Percentiles rank a stretch among this genome's conserved stretches.
These are phyloP conservation scores for Hydroisotoma schaefferi DNA, from an alignment of 2,888 invertebrate species.

Conservation along the genomic window DNA sequence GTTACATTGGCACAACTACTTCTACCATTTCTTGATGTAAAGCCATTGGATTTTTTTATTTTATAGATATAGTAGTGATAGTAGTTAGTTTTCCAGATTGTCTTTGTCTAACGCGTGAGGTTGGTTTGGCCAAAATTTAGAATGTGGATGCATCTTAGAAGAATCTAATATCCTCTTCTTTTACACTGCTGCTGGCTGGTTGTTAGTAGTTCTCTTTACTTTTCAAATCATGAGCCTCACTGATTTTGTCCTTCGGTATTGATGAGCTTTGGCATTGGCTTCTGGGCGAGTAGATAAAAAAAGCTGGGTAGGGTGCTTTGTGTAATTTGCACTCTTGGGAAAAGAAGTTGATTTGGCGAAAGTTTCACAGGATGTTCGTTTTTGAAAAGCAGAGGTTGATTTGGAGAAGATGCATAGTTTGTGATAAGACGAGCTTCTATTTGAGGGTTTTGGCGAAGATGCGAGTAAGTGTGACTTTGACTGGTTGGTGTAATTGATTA, in stretches of 20 bases:
- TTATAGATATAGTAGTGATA: constrained; percentile 11
- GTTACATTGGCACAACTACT: too few relatives aligned
- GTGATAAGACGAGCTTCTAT: too few relatives aligned
- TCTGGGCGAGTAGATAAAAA: too few relatives aligned
- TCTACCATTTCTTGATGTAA: too few relatives aligned
- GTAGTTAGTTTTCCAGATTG: constrained; percentile 2
- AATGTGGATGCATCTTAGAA: neutral
- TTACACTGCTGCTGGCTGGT: neutral
- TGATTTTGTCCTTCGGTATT: constrained; percentile 14
- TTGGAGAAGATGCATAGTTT: neutral
- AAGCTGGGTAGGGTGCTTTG: neutral
- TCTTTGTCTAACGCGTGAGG: neutral
- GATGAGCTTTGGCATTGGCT: constrained; percentile 3
- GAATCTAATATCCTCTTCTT: neutral
- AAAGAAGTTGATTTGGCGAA: neutral
- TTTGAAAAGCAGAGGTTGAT: neutral
- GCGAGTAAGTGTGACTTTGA: constrained; percentile 5
- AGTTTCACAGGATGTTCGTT: neutral
- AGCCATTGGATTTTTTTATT: constrained; percentile 13
- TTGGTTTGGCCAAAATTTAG: neutral
- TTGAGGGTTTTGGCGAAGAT: neutral
- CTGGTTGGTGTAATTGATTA: constrained; percentile 9
- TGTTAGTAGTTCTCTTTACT: constrained; percentile 7
- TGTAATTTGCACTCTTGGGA: neutral
- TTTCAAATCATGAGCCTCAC: constrained; percentile 12